Base-by-base conservation (phyloP, 2,797 vertebrate species). In the Vultur gryphus region DNA sequence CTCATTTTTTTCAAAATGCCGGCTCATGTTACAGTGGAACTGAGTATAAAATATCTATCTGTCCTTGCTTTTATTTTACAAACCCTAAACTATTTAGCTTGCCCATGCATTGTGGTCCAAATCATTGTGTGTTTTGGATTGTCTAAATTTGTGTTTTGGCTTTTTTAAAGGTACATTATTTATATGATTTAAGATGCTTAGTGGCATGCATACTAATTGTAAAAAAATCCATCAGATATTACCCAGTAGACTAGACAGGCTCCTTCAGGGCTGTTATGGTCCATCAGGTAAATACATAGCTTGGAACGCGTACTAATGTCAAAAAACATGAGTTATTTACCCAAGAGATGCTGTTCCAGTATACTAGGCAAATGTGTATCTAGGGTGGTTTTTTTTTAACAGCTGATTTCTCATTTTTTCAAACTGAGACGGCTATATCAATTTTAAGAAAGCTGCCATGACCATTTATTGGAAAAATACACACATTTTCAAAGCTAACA, bases 211-310 rank as follows among this genome's bases (percentile, higher is more conserved):
- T 94, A 54, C 65, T 93, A 90, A 79, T 41, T 51, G 43, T 71
- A 66, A 46, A 94, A 96, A 93, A 71, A 87, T 88, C 64, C 70
- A 81, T 95, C 62, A 69, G 87, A 71, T 91, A 92, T 96, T 97
- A 91, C 89, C 78, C 93, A 90, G 69, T 90, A 94, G 97, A 78
- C 85, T 75, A 84, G 84, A 87, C 51, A 57, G 93, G 62, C 91
- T 97, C 83, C 83, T 96, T 90, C 77, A 73, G 66, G 65, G 75
- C 87, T 96, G 89, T 84, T 92, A 85, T 80, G 90, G 87, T 93
- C 90, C 92, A 75, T 89, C 94, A 94, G 89, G 93, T 94, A 96
- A 96, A 95, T 90, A 92, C 88, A 86, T 87, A 90, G 37, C 87
- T 95, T 91, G 94, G 86, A 96, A 95, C 9, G 8, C 7, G 18